Evolutionary conservation across 2,888 invertebrate genomes (phyloP).

Genomic region (Pecten maximus): DNA sequence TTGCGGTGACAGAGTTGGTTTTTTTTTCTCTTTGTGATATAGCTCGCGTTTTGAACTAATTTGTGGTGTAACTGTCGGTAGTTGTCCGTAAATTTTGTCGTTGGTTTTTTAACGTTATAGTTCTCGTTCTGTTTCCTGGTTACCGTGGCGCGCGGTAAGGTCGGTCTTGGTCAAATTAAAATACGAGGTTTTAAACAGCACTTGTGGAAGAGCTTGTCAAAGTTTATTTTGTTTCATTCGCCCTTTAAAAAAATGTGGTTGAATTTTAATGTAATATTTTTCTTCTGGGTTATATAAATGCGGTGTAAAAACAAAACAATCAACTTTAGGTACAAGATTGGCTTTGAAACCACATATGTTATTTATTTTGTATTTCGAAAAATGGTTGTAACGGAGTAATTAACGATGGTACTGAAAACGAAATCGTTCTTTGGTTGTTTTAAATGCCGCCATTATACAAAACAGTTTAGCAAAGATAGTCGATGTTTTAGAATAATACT

Average conservation of each 20-base stretch:
- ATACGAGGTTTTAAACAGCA: not conserved
- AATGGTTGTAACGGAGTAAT: not conserved
- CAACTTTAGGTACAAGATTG: not conserved
- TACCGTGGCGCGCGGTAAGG: not conserved
- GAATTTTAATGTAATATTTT: not conserved
- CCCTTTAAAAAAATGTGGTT: not conserved
- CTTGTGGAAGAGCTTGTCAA: not conserved
- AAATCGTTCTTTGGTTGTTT: not conserved
- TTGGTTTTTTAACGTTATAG: not conserved
- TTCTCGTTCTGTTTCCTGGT: not conserved
- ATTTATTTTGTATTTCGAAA: not conserved
- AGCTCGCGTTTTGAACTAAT: not conserved
- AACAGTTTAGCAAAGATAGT: not conserved
- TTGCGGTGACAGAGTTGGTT: not conserved
- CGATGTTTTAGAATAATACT: not conserved
- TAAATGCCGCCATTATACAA: not conserved
- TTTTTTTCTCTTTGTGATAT: not conserved
- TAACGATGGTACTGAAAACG: not conserved
- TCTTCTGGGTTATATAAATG: not conserved
- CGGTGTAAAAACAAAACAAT: not conserved
- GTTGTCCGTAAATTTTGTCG: not conserved
- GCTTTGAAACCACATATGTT: conserved; percentile 5
- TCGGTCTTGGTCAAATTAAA: not conserved
- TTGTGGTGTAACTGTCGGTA: not conserved
- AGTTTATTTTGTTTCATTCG: not conserved